Conservation (phyloP, 2,888 invertebrate species). For the Phortica okadai region DNA sequence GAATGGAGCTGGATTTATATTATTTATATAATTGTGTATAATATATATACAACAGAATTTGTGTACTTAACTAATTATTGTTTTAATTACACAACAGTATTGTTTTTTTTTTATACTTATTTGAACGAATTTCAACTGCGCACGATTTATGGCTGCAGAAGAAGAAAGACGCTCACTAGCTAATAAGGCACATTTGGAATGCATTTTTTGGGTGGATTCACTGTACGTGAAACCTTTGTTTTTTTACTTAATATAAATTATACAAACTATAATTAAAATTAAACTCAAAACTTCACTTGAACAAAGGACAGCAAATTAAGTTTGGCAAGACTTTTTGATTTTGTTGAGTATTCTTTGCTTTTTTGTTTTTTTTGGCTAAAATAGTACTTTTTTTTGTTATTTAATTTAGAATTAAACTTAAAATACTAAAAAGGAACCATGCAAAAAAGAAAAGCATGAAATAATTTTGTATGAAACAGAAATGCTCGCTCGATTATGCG, state of each 20-base stretch:
- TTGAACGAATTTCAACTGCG: no score
- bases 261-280: slow-evolving; percentile 28
- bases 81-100: slow-evolving; percentile 67
- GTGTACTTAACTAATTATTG: slow-evolving; percentile 48
- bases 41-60: not conserved
- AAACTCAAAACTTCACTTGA: slow-evolving; percentile 38
- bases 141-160: no score
- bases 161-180: slow-evolving; percentile 19
- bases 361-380: no score
- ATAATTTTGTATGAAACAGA: not conserved
- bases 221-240: not conserved
- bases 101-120: slow-evolving; percentile 27
- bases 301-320: slow-evolving; percentile 49
- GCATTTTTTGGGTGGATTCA: slow-evolving; percentile 49
- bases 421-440: slow-evolving; percentile 57
- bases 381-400: not conserved
- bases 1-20: not conserved
- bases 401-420: slow-evolving; percentile 41
- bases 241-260: not conserved
- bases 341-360: slow-evolving; percentile 57
- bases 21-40: not conserved
- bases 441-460: not conserved
- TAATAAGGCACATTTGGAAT: slow-evolving; percentile 75
- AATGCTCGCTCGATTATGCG: not conserved
- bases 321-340: slow-evolving; percentile 74